Conservation (phyloP, 2,888 invertebrate species). For the Caenorhabditis zanzibari region DNA sequence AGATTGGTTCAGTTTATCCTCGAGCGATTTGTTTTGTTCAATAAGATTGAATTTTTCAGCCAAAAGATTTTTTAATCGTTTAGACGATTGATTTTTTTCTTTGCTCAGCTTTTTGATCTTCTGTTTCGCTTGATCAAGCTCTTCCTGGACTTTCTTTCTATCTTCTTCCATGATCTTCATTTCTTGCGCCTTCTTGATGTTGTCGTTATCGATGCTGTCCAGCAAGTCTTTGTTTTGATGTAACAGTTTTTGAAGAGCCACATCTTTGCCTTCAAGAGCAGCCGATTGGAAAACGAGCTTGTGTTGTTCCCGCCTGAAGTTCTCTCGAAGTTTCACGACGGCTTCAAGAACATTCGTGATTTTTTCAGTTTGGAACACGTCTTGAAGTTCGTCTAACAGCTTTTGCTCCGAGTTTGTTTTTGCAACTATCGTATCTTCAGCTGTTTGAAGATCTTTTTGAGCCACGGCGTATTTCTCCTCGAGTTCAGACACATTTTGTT, state of each 20-base stretch:
- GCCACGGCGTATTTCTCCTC: neutral
- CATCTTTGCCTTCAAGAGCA: slow-evolving; percentile 11
- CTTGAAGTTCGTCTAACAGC: neutral
- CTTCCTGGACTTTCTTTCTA: slow-evolving; percentile 13
- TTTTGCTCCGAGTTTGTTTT: neutral
- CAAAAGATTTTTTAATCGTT: slow-evolving; percentile 4
- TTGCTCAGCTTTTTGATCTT: slow-evolving; percentile 4
- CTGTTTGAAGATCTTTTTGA: neutral
- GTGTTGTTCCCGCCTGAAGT: slow-evolving; percentile 1
- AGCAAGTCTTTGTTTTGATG: slow-evolving; percentile 1
- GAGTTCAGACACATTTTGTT: neutral
- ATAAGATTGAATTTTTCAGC: neutral
- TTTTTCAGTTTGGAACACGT: neutral
- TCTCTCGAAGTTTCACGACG: neutral
- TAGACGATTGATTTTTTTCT: slow-evolving; percentile 10
- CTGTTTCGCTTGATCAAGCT: neutral
- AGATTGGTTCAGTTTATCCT: neutral
- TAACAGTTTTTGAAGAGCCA: neutral
- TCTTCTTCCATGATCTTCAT: neutral
- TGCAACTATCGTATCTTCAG: neutral
- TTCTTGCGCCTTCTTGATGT: neutral
- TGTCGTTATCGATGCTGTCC: neutral
- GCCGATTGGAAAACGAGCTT: slow-evolving; percentile 21
- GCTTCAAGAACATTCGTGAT: neutral
- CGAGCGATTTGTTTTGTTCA: slow-evolving; percentile 5